A percentile compares a stretch with the other conserved stretches of the same genome.
These are phyloP conservation scores for Spisula subtruncata DNA, from an alignment of 2,888 invertebrate genomes.

Conservation along the genomic window DNA sequence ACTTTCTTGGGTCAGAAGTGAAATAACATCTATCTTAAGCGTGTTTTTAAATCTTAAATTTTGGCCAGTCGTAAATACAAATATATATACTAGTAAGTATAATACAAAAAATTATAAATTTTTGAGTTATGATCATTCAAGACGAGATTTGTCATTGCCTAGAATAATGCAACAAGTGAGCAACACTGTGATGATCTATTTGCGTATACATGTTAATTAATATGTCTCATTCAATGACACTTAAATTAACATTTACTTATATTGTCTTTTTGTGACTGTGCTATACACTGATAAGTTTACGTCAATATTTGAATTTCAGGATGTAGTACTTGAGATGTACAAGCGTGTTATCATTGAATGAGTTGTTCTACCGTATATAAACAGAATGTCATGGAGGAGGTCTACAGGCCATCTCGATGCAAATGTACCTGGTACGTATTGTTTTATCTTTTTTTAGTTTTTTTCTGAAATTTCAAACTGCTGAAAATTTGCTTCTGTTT, in stretches of 20 bases:
- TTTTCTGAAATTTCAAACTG: neutral
- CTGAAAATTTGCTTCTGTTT: neutral
- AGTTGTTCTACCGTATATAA: neutral
- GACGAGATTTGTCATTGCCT: too few species aligned
- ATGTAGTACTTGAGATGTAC: constrained; percentile 10
- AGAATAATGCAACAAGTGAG: neutral
- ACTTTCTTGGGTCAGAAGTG: too few species aligned
- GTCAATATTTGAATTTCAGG: constrained; percentile 6
- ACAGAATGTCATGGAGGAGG: constrained; percentile 70
- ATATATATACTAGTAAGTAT: too few species aligned
- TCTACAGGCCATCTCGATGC: constrained; percentile 72
- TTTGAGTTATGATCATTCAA: too few species aligned
- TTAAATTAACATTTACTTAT: neutral
- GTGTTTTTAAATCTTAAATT: too few species aligned
- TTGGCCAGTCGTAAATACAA: too few species aligned
- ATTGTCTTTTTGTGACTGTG: neutral
- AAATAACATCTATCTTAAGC: too few species aligned
- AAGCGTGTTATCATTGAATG: neutral
- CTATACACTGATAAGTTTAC: neutral
- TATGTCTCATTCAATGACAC: neutral
- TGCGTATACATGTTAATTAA: neutral
- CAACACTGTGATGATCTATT: neutral
- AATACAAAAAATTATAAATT: too few species aligned
- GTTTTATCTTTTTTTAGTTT: neutral
- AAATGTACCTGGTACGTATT: constrained; percentile 69